Conservation (phyloP, 2,888 invertebrate genomes). For the Heteropelma amictum region DNA sequence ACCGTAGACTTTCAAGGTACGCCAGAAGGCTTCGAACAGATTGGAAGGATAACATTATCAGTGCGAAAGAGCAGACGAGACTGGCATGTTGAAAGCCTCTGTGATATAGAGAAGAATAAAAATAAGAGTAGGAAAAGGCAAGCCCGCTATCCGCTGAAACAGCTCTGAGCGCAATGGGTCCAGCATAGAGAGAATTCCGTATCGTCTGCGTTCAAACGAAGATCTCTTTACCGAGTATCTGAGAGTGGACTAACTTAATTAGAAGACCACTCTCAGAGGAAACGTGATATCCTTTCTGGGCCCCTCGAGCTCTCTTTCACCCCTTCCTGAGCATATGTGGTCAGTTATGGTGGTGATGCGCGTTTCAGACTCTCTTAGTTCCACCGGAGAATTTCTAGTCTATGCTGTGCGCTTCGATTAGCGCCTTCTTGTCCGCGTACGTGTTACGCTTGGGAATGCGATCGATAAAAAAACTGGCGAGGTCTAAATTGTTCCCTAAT, state of each 20-base stretch:
- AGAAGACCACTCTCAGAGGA: constrained; percentile 62
- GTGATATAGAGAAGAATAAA: constrained; percentile 3
- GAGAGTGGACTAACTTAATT: constrained; percentile 64
- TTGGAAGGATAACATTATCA: constrained; percentile 49
- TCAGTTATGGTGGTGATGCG: constrained; percentile 23
- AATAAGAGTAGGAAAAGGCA: neutral
- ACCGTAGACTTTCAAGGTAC: constrained; percentile 25
- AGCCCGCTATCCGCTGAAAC: constrained; percentile 62
- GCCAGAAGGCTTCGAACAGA: constrained; percentile 40
- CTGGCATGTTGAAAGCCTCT: constrained; percentile 30
- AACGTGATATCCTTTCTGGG: constrained; percentile 58
- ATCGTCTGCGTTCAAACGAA: constrained; percentile 56
- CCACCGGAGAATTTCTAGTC: constrained; percentile 11
- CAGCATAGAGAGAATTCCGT: constrained; percentile 39
- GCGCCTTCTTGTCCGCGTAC: constrained; percentile 47
- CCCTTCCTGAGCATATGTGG: constrained; percentile 24
- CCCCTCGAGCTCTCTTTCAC: constrained; percentile 43
- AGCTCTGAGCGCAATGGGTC: constrained; percentile 32
- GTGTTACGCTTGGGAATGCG: constrained; percentile 52
- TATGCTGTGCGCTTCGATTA: constrained; percentile 54
- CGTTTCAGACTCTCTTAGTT: constrained; percentile 15
- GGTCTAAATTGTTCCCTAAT: neutral
- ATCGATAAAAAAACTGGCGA: constrained; percentile 30
- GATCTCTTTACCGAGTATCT: constrained; percentile 59
- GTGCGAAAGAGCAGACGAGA: constrained; percentile 24